Evolutionary conservation across 2,113 vertebrate species (phyloP).

Genomic region (Nothocercus nigrocapillus): DNA sequence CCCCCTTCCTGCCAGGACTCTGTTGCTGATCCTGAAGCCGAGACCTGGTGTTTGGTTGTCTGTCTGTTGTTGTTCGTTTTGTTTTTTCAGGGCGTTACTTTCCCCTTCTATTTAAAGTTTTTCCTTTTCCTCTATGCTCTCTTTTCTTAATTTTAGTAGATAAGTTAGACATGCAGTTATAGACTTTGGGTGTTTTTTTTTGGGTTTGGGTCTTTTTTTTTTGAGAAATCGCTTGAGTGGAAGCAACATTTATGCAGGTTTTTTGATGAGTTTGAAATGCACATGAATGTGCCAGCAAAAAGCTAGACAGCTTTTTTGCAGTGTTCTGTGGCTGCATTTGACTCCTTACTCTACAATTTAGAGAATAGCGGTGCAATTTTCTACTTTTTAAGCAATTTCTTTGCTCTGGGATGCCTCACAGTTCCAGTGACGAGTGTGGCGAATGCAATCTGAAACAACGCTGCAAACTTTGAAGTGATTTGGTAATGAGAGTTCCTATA

Average conservation of each 20-base stretch:
- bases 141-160: neutral
- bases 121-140: neutral
- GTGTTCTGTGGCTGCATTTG: neutral
- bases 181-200: neutral
- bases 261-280: neutral
- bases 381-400: neutral
- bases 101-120: neutral
- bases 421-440: neutral
- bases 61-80: neutral
- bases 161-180: neutral
- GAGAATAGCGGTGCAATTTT: neutral
- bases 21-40: neutral
- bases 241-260: neutral
- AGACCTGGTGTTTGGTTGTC: neutral
- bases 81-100: neutral
- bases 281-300: neutral
- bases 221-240: neutral
- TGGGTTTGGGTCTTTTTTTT: neutral
- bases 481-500: neutral
- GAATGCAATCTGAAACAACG: neutral
- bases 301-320: neutral
- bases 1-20: neutral
- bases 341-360: neutral
- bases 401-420: neutral
- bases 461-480: neutral